Conservation (phyloP, 2,113 vertebrate genomes). For the Electrona antarctica region DNA sequence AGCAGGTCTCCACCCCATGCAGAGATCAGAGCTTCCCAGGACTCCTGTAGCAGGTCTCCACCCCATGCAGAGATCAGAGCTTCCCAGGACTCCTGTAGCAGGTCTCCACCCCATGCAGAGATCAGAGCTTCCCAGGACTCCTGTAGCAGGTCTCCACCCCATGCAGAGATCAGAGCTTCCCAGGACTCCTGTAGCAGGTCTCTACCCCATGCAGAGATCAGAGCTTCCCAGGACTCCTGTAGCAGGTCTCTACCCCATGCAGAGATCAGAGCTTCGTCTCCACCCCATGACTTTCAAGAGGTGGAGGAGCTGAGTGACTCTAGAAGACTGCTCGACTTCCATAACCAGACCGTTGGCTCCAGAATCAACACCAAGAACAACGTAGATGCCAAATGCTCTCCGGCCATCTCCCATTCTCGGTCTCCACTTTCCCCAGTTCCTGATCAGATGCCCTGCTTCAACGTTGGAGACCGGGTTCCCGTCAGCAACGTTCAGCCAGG, state of each 20-base stretch:
- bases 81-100: constrained; percentile 30
- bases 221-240: constrained; percentile 21
- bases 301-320: constrained; percentile 80
- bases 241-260: too few relatives aligned
- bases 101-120: too few relatives aligned
- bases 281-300: constrained; percentile 50
- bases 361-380: constrained; percentile 63
- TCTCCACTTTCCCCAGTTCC: constrained; percentile 21
- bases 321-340: constrained; percentile 78
- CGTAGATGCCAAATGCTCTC: constrained; percentile 24
- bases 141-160: constrained; percentile 30
- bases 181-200: constrained; percentile 35
- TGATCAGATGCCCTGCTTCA: constrained; percentile 82
- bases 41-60: constrained; percentile 36
- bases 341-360: constrained; percentile 69
- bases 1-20: too few relatives aligned
- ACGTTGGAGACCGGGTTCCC: constrained; percentile 87
- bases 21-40: constrained; percentile 43
- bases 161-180: constrained; percentile 42
- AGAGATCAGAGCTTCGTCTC: too few relatives aligned
- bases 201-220: too few relatives aligned
- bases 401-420: constrained; percentile 51
- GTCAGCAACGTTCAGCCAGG: constrained; percentile 91
- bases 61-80: constrained; percentile 48
- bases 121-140: constrained; percentile 38